Evolutionary conservation across 64 coral and sea anemone species (phyloP).

Genomic region (Montipora capricornis): DNA sequence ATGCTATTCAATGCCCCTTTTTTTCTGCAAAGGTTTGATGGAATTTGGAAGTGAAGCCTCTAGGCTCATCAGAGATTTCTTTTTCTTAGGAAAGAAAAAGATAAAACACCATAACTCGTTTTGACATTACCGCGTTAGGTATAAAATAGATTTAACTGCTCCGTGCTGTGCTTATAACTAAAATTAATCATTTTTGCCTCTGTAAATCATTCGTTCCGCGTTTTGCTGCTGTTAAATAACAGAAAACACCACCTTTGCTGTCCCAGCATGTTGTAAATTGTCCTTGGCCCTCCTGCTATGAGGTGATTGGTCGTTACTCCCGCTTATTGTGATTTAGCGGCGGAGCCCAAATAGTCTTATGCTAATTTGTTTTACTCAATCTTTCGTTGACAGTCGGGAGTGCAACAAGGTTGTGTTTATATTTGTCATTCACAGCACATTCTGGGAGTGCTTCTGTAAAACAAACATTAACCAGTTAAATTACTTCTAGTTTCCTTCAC

Average conservation of each 20-base stretch:
- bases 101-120: neutral
- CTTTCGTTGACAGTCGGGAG: neutral
- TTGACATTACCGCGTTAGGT: neutral
- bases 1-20: too few species aligned
- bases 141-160: neutral
- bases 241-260: neutral
- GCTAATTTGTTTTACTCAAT: neutral
- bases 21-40: too few species aligned
- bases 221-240: neutral
- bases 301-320: neutral
- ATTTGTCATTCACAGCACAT: neutral
- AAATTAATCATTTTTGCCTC: slow-evolving; percentile 19
- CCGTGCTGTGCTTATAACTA: neutral
- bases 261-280: slow-evolving; percentile 41
- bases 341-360: neutral
- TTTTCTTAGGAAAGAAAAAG: neutral
- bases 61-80: too few species aligned
- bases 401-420: neutral
- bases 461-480: neutral
- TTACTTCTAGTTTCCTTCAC: neutral
- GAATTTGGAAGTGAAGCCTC: too few species aligned
- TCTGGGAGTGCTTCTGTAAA: neutral
- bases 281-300: neutral
- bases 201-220: slow-evolving; percentile 4
- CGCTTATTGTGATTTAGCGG: neutral